Base-by-base conservation (phyloP, 2,888 invertebrate genomes). In the Synergus laeviventris region DNA sequence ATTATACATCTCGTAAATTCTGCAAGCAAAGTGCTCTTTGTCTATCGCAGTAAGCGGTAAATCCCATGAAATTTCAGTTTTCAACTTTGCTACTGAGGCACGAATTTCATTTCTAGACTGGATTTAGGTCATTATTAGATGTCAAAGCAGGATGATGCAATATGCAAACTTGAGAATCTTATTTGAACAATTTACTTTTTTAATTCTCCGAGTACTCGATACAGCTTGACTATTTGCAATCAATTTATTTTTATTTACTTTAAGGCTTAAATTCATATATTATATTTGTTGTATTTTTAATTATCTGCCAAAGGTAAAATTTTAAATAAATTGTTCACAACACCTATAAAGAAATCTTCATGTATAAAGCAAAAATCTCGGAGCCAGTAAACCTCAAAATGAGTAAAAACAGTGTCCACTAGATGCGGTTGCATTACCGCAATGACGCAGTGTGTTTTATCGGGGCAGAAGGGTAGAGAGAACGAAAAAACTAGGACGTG, bases 91-190 rank as follows among this genome's bases (percentile, higher is more conserved):
- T 66, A 16, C 45, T 66, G 45, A 66, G 45, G 66, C 66, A 45
- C 66, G 66, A 66, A 66, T 66, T 45, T 45, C 45, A 45, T 31
- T 66, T 66, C 45, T 45, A n/a, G 24, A 66, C 42, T 66, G 45
- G 45, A 66, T 66, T 45, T 66, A 66, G 66, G 66, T 45, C 42
- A 16, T 66, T 66, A 66, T 42, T 66, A 42, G 24, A 66, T 66
- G 42, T 45, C 24, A 45, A 45, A 42, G 66, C 21, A 16, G 16
- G 42, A 39, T 16, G 42, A 66, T 42, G 7, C 3, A 45, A 42
- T 42, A 66, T 42, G 7, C 3, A 45, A 42, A 16, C 24, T 24
- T 66, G 14, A 38, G 18, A 66, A 21, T 45, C 42, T 45, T 14
- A 24, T 39, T 21, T 42, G 42, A 45, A 45, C 42, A 66, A 24